These are phyloP conservation scores for Parazoanthus darwini DNA, from an alignment of 92 coral and sea anemone species.

Conservation along the genomic window DNA sequence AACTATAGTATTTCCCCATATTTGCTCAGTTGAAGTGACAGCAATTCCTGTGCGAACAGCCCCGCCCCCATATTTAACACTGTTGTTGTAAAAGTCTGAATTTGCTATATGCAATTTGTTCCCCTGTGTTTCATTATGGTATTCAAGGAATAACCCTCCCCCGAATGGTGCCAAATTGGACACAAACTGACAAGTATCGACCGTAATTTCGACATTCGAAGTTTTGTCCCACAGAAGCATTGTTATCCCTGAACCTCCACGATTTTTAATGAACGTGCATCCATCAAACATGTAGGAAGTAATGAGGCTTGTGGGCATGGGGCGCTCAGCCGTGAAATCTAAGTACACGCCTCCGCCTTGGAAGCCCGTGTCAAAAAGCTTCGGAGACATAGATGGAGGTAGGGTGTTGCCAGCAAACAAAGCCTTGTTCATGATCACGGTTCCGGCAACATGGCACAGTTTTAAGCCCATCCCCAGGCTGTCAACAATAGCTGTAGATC, in stretches of 20 bases:
- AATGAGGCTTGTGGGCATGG: neutral
- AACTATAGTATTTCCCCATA: slow-evolving; percentile 50
- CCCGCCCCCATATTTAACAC: slow-evolving; percentile 73
- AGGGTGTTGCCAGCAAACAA: slow-evolving; percentile 57
- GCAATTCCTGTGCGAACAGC: slow-evolving; percentile 65
- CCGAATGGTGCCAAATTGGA: slow-evolving; percentile 76
- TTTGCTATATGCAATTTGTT: slow-evolving; percentile 50
- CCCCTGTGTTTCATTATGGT: slow-evolving; percentile 59
- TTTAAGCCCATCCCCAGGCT: slow-evolving; percentile 78
- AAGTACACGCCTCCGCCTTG: slow-evolving; percentile 83
- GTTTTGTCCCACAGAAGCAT: slow-evolving; percentile 57
- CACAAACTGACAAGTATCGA: slow-evolving; percentile 61
- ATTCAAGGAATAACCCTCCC: slow-evolving; percentile 67
- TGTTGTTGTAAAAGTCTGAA: slow-evolving; percentile 55
- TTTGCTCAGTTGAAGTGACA: slow-evolving; percentile 28
- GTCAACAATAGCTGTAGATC: slow-evolving; percentile 47
- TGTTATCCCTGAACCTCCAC: slow-evolving; percentile 87
- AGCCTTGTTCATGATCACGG: slow-evolving; percentile 53
- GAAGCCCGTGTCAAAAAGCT: slow-evolving; percentile 40
- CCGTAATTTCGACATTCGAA: slow-evolving; percentile 36
- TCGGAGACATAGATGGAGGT: neutral
- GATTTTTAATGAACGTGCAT: slow-evolving; percentile 73
- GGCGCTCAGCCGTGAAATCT: slow-evolving; percentile 60
- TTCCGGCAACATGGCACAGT: slow-evolving; percentile 69
- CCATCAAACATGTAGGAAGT: slow-evolving; percentile 47